Evolutionary conservation across 2,888 invertebrate species (phyloP).

Genomic region (Spisula subtruncata): DNA sequence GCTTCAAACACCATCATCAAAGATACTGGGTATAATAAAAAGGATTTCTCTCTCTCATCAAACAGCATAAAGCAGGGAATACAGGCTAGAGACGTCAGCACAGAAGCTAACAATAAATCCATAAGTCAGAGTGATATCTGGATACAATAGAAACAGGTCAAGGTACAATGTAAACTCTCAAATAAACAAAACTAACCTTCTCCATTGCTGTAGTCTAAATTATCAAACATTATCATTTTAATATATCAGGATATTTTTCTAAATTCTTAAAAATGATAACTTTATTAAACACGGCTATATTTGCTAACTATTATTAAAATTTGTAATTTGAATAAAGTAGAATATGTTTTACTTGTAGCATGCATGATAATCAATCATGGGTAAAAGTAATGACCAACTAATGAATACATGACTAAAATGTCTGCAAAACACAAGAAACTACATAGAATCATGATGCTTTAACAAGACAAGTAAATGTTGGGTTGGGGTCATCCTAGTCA

Average conservation of each 20-base stretch:
- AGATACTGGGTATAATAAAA: too few species aligned
- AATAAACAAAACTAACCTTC: conserved; percentile 48
- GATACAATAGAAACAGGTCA: conserved; percentile 44
- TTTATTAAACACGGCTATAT: too few species aligned
- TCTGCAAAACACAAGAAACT: too few species aligned
- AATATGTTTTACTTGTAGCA: not conserved
- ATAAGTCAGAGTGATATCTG: conserved; percentile 33
- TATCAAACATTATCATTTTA: conserved; percentile 28
- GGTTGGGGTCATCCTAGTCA: too few species aligned
- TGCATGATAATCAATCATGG: not conserved
- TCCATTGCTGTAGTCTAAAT: conserved; percentile 45
- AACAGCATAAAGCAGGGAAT: conserved; percentile 27
- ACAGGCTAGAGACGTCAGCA: conserved; percentile 6
- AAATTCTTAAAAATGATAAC: too few species aligned
- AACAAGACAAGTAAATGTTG: too few species aligned
- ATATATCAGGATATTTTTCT: not conserved
- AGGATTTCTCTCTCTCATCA: not conserved
- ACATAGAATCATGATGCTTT: too few species aligned
- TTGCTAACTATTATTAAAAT: too few species aligned
- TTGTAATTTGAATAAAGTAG: too few species aligned
- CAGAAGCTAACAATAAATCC: conserved; percentile 11
- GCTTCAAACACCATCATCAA: too few species aligned
- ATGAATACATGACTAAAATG: too few species aligned
- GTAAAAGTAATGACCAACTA: too few species aligned
- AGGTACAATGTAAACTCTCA: conserved; percentile 49